Base-by-base conservation (phyloP, 2,888 invertebrate genomes). In the Euzetes globulus region DNA sequence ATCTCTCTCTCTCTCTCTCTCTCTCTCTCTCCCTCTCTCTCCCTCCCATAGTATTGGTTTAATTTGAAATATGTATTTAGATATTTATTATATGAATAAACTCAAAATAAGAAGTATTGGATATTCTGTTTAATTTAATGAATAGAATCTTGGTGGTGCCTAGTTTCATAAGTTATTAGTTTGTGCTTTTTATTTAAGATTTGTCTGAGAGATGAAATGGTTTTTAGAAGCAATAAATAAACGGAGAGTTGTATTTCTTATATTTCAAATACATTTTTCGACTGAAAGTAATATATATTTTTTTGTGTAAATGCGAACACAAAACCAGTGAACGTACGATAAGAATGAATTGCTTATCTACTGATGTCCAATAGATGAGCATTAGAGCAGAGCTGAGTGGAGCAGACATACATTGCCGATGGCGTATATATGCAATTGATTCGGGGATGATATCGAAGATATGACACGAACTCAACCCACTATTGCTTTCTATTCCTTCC, bases 401-500 rank as follows among this genome's bases (percentile, higher is more conserved):
- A 13, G 22, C n/a, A 17, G 60, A 17, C n/a, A 60, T 60, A 15
- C 22, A 60, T 60, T 29, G 60, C 60, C 29, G 33, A 29, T 17
- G 60, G 60, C 60, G 29, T 60, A 60, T 60, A 60, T 60, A 60
- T 47, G 47, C 29, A 60, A 60, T 60, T 60, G 60, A 60, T 60
- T 33, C 9, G 17, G 33, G 25, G 15, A 27, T 15, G 47, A 47
- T 47, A 47, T 47, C 15, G 15, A 15, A 29, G 60, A 60, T 60
- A 60, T 60, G 60, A n/a, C 60, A 60, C 60, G 60, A 60, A 60
- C 47, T 47, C 13, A 15, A 13, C 47, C 47, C 17, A 17, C 47
- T 47, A 11, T 47, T 47, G 15, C 17, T 17, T 47, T 11, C 47
- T 17, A 15, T 47, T 47, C 7, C 47, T 3, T 17, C 29, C 9